A percentile compares a stretch with the other conserved stretches of the same genome.
These are phyloP conservation scores for Morelia viridis DNA, from an alignment of 2,797 vertebrate genomes.

Conservation along the genomic window DNA sequence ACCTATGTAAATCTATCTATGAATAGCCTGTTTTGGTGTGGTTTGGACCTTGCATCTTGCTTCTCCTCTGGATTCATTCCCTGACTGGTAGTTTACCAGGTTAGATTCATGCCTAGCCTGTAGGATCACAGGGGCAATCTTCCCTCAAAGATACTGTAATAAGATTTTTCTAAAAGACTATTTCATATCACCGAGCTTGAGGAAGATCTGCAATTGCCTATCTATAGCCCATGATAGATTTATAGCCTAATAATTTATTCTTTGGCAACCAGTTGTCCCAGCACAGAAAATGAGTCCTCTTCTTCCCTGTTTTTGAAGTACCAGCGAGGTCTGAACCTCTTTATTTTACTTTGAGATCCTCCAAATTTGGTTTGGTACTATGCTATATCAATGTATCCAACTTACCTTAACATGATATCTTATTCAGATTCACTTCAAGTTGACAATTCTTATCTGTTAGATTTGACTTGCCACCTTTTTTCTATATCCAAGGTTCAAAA, in stretches of 20 bases:
- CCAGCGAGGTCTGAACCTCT: background rate
- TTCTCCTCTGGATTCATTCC: no score
- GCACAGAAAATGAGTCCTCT: background rate
- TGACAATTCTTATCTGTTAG: background rate
- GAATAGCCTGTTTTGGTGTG: no score
- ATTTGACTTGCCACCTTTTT: background rate
- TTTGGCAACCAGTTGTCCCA: background rate
- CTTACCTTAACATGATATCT: background rate
- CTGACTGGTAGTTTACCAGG: background rate
- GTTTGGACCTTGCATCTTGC: no score
- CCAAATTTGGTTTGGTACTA: background rate
- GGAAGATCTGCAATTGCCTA: background rate
- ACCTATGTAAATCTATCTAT: no score
- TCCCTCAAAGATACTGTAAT: background rate
- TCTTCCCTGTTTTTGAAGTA: background rate
- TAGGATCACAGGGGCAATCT: background rate
- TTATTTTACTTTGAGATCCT: background rate
- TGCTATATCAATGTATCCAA: background rate
- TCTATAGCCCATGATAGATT: background rate
- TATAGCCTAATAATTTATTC: background rate
- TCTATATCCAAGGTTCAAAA: background rate
- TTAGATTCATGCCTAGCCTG: background rate
- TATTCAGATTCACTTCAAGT: background rate
- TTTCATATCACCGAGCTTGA: background rate
- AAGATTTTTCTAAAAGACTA: background rate